These are phyloP conservation scores for Cremastinae sp. DNA, from an alignment of 2,888 invertebrate species.

Conservation along the genomic window DNA sequence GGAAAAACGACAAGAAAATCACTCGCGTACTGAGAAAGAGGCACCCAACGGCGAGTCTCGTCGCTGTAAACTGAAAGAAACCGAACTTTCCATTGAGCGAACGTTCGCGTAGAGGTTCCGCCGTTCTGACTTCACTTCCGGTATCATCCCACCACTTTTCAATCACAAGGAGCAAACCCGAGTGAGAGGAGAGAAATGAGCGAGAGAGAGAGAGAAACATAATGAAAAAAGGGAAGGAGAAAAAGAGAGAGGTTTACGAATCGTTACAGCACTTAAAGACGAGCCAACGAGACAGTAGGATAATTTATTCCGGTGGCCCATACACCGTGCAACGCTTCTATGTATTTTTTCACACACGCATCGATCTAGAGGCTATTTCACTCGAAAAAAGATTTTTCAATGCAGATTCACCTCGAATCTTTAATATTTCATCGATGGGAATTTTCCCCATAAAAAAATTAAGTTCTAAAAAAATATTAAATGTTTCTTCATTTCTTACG, in stretches of 20 bases:
- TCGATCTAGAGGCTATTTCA: conserved; percentile 9
- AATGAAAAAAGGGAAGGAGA: conserved; percentile 23
- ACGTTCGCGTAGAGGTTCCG: conserved; percentile 77
- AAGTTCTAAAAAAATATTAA: too few relatives aligned
- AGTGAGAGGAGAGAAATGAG: conserved; percentile 7
- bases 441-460: too few relatives aligned
- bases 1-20: conserved; percentile 14
- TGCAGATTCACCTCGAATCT: neutral
- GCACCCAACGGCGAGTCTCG: conserved; percentile 66
- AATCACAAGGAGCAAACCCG: conserved; percentile 12
- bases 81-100: conserved; percentile 79
- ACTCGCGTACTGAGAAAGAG: conserved; percentile 54
- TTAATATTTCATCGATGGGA: too few relatives aligned
- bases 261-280: conserved; percentile 44
- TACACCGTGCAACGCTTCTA: conserved; percentile 69
- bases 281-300: conserved; percentile 63
- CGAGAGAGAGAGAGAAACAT: neutral
- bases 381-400: neutral
- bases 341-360: conserved; percentile 7
- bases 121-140: conserved; percentile 77
- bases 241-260: conserved; percentile 38
- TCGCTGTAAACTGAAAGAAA: conserved; percentile 73
- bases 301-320: conserved; percentile 77
- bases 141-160: conserved; percentile 74
- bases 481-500: too few relatives aligned